These are phyloP conservation scores for Barbus barbus DNA, from an alignment of 2,113 vertebrate genomes.

Conservation along the genomic window DNA sequence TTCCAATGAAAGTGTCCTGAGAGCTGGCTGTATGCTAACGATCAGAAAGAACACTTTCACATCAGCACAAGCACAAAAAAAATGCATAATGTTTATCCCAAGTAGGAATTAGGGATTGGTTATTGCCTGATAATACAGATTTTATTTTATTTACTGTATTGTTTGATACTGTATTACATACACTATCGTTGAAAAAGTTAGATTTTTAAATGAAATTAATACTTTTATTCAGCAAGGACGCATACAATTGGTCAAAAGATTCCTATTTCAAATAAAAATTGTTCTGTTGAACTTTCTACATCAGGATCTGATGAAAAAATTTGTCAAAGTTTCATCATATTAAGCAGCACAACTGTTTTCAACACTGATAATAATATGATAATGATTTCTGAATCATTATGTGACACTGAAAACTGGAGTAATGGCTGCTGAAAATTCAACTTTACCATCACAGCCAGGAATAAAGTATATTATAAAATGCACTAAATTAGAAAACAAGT, in stretches of 20 bases:
- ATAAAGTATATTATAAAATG: neutral
- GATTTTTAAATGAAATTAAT: neutral
- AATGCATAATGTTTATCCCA: neutral
- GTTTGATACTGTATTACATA: neutral
- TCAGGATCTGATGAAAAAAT: neutral
- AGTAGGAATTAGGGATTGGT: neutral
- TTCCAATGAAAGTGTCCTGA: constrained; percentile 33
- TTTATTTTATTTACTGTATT: neutral
- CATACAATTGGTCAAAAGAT: neutral
- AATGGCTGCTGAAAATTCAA: neutral
- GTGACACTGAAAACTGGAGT: neutral
- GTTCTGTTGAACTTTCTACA: neutral
- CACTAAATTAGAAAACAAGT: neutral
- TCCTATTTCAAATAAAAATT: neutral
- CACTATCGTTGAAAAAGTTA: neutral
- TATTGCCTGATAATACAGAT: neutral
- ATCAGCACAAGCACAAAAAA: neutral
- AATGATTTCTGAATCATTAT: neutral
- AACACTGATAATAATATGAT: neutral
- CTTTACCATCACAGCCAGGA: neutral
- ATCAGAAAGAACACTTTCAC: constrained; percentile 17
- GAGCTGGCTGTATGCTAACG: neutral
- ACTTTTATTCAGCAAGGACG: neutral
- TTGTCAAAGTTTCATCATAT: neutral
- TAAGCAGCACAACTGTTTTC: neutral